Evolutionary conservation across 2,113 vertebrate genomes (phyloP).

Genomic region (Camelus dromedarius): DNA sequence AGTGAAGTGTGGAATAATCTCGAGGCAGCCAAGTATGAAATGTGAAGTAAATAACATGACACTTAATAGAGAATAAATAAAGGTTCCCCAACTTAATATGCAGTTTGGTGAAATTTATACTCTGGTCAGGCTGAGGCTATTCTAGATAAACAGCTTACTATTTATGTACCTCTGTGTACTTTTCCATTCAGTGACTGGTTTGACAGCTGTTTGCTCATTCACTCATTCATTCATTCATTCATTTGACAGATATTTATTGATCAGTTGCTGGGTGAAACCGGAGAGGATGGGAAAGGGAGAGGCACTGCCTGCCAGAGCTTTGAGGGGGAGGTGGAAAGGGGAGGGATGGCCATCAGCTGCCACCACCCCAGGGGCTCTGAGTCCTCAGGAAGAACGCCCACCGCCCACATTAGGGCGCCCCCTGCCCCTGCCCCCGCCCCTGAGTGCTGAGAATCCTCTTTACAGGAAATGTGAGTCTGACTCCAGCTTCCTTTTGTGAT

Average conservation of each 20-base stretch:
- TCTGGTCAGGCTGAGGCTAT: slow-evolving; percentile 34
- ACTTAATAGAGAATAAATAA: background rate
- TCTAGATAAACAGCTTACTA: slow-evolving; percentile 42
- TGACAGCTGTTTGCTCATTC: slow-evolving; percentile 53
- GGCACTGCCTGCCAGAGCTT: background rate
- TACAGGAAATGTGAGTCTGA: background rate
- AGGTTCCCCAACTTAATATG: background rate
- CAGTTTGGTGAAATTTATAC: slow-evolving; percentile 44
- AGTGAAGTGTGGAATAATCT: background rate
- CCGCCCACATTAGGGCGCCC: too few relatives aligned
- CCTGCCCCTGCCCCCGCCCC: too few relatives aligned
- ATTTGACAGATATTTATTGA: slow-evolving; percentile 42
- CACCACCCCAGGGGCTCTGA: too few relatives aligned
- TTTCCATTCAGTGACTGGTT: slow-evolving; percentile 21
- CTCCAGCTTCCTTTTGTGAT: background rate
- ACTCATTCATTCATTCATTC: slow-evolving; percentile 44
- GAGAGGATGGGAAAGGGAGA: background rate
- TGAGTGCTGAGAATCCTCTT: background rate
- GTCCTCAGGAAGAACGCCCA: background rate
- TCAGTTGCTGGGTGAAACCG: background rate
- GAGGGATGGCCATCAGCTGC: background rate
- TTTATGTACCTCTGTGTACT: slow-evolving; percentile 41
- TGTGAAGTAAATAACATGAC: background rate
- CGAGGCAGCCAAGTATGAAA: slow-evolving; percentile 6
- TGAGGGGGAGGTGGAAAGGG: background rate